These are phyloP conservation scores for Eleutherodactylus coqui DNA, from an alignment of 2,797 vertebrate genomes.

Conservation along the genomic window DNA sequence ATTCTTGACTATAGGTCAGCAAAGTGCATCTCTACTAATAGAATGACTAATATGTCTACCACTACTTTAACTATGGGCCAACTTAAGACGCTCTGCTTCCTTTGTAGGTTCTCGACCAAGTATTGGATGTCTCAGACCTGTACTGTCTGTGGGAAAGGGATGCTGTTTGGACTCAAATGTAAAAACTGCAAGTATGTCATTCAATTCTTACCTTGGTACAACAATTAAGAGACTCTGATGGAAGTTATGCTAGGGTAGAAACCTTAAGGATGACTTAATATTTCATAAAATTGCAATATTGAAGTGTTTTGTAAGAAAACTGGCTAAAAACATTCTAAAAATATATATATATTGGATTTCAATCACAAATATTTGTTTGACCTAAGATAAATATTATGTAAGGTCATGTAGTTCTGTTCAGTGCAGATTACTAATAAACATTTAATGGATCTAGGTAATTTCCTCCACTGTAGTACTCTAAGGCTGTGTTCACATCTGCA, in stretches of 20 bases:
- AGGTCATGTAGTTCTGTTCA: background rate
- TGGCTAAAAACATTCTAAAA: too few species aligned
- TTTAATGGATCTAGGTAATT: background rate
- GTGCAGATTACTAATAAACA: background rate
- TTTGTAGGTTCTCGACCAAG: slow-evolving; percentile 96
- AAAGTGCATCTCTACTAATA: background rate
- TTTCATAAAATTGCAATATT: background rate
- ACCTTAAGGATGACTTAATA: background rate
- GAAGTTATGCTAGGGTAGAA: background rate
- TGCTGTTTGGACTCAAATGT: slow-evolving; percentile 99
- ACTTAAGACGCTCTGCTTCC: slow-evolving; percentile 55
- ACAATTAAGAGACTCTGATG: too few species aligned
- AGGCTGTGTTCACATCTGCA: too few species aligned
- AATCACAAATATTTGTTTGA: too few species aligned
- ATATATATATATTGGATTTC: too few species aligned
- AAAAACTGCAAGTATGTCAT: slow-evolving; percentile 99
- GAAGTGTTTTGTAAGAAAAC: too few species aligned
- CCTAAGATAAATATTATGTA: too few species aligned
- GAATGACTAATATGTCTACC: background rate
- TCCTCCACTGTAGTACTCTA: background rate
- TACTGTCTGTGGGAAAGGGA: slow-evolving; percentile 96
- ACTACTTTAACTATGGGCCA: background rate
- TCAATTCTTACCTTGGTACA: background rate
- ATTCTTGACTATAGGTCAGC: background rate
- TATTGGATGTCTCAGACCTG: slow-evolving; percentile 99